Percentiles rank a stretch among this genome's conserved stretches.
Conservation (phyloP, 2,888 invertebrate genomes). For the Zygaena filipendulae region DNA sequence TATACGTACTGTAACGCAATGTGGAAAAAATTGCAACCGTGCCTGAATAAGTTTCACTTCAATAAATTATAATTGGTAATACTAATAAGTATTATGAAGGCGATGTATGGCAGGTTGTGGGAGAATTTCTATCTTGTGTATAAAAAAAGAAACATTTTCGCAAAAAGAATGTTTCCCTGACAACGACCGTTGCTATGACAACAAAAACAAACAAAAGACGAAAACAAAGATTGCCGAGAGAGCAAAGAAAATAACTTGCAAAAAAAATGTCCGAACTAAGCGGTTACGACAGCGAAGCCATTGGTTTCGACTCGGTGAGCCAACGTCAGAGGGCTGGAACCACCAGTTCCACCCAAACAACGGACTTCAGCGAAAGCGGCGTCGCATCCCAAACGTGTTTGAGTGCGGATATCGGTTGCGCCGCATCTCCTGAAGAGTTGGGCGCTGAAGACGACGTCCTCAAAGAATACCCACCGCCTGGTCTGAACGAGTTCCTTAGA, state of each 20-base stretch:
- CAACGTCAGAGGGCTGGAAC: slow-evolving; percentile 23
- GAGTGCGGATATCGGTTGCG: slow-evolving; percentile 29
- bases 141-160: too few relatives aligned
- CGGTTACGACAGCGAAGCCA: slow-evolving; percentile 46
- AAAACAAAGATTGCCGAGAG: slow-evolving; percentile 13
- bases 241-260: background rate
- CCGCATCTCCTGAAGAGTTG: slow-evolving; percentile 30
- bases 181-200: slow-evolving; percentile 13
- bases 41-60: too few relatives aligned
- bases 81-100: too few relatives aligned
- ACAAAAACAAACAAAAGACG: slow-evolving; percentile 14
- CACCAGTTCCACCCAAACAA: slow-evolving; percentile 36
- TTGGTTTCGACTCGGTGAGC: slow-evolving; percentile 41
- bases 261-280: slow-evolving; percentile 40
- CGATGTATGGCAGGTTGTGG: too few relatives aligned
- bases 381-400: slow-evolving; percentile 32
- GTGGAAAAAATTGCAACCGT: too few relatives aligned
- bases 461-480: slow-evolving; percentile 36
- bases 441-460: slow-evolving; percentile 26
- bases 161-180: too few relatives aligned
- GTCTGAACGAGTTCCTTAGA: slow-evolving; percentile 43
- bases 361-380: slow-evolving; percentile 29
- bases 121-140: too few relatives aligned
- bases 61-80: too few relatives aligned
- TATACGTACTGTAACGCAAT: too few relatives aligned